Evolutionary conservation across 2,113 vertebrate genomes (phyloP).

Genomic region (Hepsetus odoe): DNA sequence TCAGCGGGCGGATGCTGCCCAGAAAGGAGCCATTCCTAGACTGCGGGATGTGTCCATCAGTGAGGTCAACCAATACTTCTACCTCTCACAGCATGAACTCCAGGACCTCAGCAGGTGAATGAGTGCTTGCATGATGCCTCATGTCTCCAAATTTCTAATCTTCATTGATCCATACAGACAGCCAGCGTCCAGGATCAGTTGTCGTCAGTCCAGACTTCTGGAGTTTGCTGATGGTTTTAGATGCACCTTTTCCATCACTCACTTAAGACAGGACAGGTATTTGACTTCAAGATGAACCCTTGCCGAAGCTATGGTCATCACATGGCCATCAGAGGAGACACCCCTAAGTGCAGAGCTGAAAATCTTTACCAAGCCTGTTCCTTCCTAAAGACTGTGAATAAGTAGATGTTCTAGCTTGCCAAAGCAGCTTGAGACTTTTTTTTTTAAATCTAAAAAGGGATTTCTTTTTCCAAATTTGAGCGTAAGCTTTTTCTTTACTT

Average conservation of each 20-base stretch:
- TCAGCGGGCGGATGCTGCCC: slow-evolving; percentile 74
- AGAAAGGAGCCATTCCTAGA: slow-evolving; percentile 81
- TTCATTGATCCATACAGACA: slow-evolving; percentile 43
- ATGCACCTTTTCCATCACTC: slow-evolving; percentile 59
- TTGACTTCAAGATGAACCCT: slow-evolving; percentile 60
- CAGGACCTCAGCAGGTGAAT: not conserved
- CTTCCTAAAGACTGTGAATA: not conserved
- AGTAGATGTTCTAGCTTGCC: slow-evolving; percentile 1
- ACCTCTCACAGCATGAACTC: slow-evolving; percentile 20
- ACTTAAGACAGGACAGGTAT: slow-evolving; percentile 56
- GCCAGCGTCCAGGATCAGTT: slow-evolving; percentile 18
- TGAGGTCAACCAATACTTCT: slow-evolving; percentile 82
- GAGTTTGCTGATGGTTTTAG: slow-evolving; percentile 58
- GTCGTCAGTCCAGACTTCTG: slow-evolving; percentile 43
- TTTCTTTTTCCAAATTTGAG: too few relatives aligned
- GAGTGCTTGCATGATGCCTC: slow-evolving; percentile 2
- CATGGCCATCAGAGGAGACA: slow-evolving; percentile 23
- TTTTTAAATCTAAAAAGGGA: too few relatives aligned
- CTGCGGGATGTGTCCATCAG: slow-evolving; percentile 86
- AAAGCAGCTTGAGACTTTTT: not conserved
- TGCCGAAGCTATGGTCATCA: slow-evolving; percentile 42
- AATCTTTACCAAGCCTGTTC: not conserved
- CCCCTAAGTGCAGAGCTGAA: not conserved
- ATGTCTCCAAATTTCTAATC: slow-evolving; percentile 34
- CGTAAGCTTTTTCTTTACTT: too few relatives aligned